Percentiles rank a stretch among this genome's conserved stretches.
Conservation (phyloP, 2,113 vertebrate genomes). For the Corythornis vintsioides region DNA sequence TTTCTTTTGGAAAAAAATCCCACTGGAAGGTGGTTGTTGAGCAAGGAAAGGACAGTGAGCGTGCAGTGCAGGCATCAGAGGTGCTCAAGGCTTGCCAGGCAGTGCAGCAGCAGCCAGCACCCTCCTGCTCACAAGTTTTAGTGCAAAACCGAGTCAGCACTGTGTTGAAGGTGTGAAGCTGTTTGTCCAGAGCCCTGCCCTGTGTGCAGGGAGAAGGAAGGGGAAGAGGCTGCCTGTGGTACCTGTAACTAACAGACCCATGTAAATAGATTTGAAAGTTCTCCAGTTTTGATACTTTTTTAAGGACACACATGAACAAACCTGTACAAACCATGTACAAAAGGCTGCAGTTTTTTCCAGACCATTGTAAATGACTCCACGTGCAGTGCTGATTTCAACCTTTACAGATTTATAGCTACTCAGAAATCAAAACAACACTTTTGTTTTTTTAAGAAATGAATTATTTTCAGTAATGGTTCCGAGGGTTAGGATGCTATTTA, state of each 20-base stretch:
- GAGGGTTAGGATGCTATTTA: constrained; percentile 60
- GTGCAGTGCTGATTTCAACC: constrained; percentile 63
- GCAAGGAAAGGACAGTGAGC: background rate
- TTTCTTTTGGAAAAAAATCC: background rate
- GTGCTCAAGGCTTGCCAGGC: background rate
- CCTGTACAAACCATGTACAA: constrained; percentile 69
- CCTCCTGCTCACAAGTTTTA: constrained; percentile 3
- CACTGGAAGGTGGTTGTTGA: background rate
- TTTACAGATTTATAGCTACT: constrained; percentile 65
- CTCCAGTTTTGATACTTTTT: constrained; percentile 84
- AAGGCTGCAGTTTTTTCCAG: constrained; percentile 60
- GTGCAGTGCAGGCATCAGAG: background rate
- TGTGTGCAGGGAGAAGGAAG: constrained; percentile 66
- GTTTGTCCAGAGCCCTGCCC: constrained; percentile 66
- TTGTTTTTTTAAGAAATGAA: constrained; percentile 55
- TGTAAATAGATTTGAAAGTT: constrained; percentile 80
- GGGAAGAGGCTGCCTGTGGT: constrained; percentile 65
- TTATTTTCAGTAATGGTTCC: constrained; percentile 59
- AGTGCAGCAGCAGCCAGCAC: background rate
- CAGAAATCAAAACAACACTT: constrained; percentile 53
- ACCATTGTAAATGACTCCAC: constrained; percentile 50
- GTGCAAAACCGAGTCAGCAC: background rate
- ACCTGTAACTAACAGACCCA: constrained; percentile 72
- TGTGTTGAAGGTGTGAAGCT: constrained; percentile 25
- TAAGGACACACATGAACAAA: constrained; percentile 59